A percentile compares a stretch with the other conserved stretches of the same genome.
Evolutionary conservation across 2,113 vertebrate species (phyloP).

Genomic region (Zosterops japonicus): DNA sequence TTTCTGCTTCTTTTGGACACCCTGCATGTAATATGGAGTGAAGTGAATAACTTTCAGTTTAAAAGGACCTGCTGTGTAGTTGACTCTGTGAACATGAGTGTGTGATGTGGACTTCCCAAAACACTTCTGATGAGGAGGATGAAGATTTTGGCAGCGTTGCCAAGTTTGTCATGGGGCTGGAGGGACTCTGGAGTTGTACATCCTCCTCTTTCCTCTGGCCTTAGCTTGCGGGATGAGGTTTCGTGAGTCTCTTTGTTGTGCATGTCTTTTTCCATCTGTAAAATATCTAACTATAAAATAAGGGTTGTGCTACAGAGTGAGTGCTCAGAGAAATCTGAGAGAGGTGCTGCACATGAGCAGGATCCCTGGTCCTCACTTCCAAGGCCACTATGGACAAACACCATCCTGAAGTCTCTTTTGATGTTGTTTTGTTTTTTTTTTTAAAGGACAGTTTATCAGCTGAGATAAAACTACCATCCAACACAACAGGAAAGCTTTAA

Average conservation of each 20-base stretch:
- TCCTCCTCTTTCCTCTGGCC: background rate
- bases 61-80: background rate
- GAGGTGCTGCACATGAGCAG: rapidly evolving
- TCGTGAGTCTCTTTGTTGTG: background rate
- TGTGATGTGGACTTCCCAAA: background rate
- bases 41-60: background rate
- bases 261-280: background rate
- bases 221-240: background rate
- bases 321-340: background rate
- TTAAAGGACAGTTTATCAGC: background rate
- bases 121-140: background rate
- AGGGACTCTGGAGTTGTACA: background rate
- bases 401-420: background rate
- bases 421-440: background rate
- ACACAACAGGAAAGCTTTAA: background rate
- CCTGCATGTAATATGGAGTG: background rate
- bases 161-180: background rate
- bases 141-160: background rate
- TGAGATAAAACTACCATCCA: background rate
- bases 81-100: background rate
- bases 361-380: background rate
- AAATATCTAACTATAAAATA: background rate
- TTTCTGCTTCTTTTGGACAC: background rate
- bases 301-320: background rate
- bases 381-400: background rate